phyloP scores from a whole-genome alignment of 2,113 vertebrate genomes.

The Heterocephalus glaber region DNA sequence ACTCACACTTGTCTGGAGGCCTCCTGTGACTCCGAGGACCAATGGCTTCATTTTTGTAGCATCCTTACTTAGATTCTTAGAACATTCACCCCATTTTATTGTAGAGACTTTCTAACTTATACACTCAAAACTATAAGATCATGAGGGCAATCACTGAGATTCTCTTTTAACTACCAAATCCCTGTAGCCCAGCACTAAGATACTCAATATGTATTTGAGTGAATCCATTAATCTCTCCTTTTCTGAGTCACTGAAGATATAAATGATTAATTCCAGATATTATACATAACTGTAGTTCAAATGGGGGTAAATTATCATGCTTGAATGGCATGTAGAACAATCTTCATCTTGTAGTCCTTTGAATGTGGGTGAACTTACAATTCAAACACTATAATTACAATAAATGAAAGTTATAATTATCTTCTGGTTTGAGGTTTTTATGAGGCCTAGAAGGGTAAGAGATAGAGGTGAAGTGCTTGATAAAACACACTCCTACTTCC shows the following conservation, averaged over 20 bases:
- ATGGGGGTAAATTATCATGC: constrained; percentile 15
- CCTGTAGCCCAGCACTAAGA: background rate
- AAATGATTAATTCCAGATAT: constrained; percentile 39
- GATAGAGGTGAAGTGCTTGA: constrained; percentile 22
- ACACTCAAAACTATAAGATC: background rate
- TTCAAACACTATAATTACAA: constrained; percentile 59
- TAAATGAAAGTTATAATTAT: constrained; percentile 63
- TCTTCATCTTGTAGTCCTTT: constrained; percentile 38
- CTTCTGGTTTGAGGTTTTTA: constrained; percentile 59
- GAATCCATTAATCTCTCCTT: background rate
- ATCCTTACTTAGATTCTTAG: background rate
- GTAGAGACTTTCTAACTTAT: background rate
- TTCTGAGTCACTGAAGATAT: constrained; percentile 41
- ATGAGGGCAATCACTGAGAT: background rate
- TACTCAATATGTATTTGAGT: background rate
- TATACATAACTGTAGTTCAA: constrained; percentile 22
- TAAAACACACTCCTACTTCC: constrained; percentile 7
- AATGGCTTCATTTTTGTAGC: background rate
- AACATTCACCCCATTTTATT: background rate
- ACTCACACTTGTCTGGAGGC: background rate
- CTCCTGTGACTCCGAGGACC: background rate
- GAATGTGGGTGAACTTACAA: constrained; percentile 34
- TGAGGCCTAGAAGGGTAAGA: background rate
- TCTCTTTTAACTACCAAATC: constrained; percentile 14
- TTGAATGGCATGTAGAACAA: background rate